These are phyloP conservation scores for Pitangus sulphuratus DNA, from an alignment of 2,797 vertebrate species.

Conservation along the genomic window DNA sequence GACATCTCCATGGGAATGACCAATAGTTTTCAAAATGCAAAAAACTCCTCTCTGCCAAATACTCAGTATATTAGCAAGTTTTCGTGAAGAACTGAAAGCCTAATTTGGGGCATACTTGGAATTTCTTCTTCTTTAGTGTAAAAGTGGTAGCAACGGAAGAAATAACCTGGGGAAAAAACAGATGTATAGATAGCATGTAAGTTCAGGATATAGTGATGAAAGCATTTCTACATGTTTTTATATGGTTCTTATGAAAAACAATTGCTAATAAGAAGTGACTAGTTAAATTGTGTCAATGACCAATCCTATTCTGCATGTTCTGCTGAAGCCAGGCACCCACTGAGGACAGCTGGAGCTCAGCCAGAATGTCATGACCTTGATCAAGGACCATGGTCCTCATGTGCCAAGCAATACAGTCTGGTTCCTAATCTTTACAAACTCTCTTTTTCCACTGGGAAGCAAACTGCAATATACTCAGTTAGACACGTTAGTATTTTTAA, in stretches of 20 bases:
- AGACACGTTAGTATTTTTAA: constrained; percentile 26
- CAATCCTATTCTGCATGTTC: constrained; percentile 11
- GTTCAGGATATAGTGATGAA: neutral
- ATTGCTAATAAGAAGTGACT: constrained; percentile 46
- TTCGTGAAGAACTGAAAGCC: neutral
- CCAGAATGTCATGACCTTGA: neutral
- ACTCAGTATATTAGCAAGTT: neutral
- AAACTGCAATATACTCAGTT: constrained; percentile 7
- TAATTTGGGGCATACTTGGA: neutral
- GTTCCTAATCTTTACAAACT: constrained; percentile 15
- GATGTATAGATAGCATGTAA: neutral
- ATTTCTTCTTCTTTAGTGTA: neutral
- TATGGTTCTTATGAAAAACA: neutral
- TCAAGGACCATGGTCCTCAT: constrained; percentile 9
- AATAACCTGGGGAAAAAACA: neutral
- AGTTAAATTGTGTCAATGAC: constrained; percentile 53
- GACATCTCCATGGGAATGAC: neutral
- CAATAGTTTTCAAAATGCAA: neutral
- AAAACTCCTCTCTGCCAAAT: neutral
- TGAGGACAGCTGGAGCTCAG: constrained; percentile 50
- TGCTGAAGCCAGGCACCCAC: constrained; percentile 33
- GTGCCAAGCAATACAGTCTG: neutral
- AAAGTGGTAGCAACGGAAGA: neutral
- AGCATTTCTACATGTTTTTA: neutral
- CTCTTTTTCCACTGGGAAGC: neutral